These are phyloP conservation scores for Brachynemurus nebulosus DNA, from an alignment of 2,888 invertebrate genomes.

Conservation along the genomic window DNA sequence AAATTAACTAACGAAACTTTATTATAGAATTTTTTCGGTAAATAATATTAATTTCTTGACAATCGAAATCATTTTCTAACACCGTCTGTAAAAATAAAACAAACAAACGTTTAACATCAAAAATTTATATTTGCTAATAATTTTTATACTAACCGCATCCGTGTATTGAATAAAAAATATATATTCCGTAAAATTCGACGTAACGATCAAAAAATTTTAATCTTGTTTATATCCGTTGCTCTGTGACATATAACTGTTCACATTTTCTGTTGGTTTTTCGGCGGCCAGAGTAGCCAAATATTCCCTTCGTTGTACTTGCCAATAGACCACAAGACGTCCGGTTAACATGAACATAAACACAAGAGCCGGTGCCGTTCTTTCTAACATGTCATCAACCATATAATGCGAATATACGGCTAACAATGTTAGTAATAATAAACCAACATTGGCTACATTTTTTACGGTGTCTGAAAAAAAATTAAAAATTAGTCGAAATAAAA, in stretches of 20 bases:
- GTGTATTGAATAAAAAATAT: too few relatives aligned
- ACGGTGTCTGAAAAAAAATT: constrained; percentile 57
- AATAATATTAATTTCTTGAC: too few relatives aligned
- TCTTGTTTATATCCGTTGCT: constrained; percentile 31
- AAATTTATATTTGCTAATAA: too few relatives aligned
- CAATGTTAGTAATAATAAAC: constrained; percentile 69
- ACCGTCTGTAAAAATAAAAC: too few relatives aligned
- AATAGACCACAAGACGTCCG: constrained; percentile 75
- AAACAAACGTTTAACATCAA: too few relatives aligned
- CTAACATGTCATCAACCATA: constrained; percentile 85
- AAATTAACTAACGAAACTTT: too few relatives aligned
- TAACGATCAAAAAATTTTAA: constrained; percentile 19
- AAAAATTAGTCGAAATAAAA: not conserved
- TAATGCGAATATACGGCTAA: constrained; percentile 87
- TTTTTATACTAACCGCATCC: too few relatives aligned
- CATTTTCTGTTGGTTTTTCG: constrained; percentile 23
- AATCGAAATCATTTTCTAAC: too few relatives aligned
- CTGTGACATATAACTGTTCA: constrained; percentile 2
- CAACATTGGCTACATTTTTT: constrained; percentile 79
- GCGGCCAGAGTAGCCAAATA: constrained; percentile 14
- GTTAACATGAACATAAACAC: constrained; percentile 88
- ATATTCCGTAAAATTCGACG: too few relatives aligned
- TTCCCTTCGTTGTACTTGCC: constrained; percentile 41
- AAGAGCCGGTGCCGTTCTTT: constrained; percentile 76
- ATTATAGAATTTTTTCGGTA: too few relatives aligned